phyloP scores from a whole-genome alignment of 2,797 vertebrate genomes.

The Leptodon cayanensis region DNA sequence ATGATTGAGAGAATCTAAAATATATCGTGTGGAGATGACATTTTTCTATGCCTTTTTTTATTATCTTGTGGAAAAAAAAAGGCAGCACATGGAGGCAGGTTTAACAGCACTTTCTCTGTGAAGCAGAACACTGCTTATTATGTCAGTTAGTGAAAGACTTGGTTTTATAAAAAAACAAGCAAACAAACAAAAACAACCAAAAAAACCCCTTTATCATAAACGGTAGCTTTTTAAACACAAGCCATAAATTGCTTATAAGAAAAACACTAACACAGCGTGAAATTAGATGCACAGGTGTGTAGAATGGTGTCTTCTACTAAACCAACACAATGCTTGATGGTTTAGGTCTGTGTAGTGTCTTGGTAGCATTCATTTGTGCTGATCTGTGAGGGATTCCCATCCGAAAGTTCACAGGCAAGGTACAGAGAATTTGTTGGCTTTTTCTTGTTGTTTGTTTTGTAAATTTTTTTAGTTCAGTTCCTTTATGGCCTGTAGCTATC shows the following conservation, averaged over 20 bases:
- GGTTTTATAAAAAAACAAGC: neutral
- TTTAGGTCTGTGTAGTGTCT: neutral
- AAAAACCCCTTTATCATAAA: neutral
- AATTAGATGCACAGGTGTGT: neutral
- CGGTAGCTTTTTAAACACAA: neutral
- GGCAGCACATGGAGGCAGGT: neutral
- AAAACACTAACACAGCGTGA: neutral
- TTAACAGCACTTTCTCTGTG: neutral
- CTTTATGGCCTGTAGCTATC: neutral
- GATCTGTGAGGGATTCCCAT: neutral
- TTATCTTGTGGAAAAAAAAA: neutral
- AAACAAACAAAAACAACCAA: neutral
- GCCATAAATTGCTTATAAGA: neutral
- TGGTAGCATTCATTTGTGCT: neutral
- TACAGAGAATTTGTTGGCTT: neutral
- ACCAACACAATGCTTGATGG: rapidly evolving
- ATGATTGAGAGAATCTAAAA: neutral
- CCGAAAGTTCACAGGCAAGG: neutral
- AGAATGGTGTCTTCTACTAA: neutral
- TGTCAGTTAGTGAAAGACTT: neutral
- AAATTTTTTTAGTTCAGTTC: neutral
- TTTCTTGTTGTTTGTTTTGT: neutral
- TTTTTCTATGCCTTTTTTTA: neutral
- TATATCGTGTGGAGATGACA: neutral
- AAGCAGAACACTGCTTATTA: neutral